Evolutionary conservation across 2,113 vertebrate species (phyloP).

Genomic region (Nothoprocta pentlandii): DNA sequence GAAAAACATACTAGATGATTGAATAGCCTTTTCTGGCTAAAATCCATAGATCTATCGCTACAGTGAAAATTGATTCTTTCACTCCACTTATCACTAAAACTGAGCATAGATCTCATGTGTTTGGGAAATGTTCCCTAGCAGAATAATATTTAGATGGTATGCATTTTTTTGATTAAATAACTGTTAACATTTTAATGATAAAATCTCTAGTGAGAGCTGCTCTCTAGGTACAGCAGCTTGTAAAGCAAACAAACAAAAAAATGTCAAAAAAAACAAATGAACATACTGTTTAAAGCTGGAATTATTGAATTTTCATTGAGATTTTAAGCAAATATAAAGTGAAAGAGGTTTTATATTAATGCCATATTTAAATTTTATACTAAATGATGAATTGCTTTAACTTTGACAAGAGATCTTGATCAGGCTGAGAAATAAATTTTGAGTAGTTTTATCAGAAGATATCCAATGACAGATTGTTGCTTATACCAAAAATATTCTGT

Average conservation of each 20-base stretch:
- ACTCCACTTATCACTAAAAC: conserved; percentile 37
- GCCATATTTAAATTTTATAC: neutral
- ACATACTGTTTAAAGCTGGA: neutral
- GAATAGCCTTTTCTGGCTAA: conserved; percentile 25
- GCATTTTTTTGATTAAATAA: conserved; percentile 18
- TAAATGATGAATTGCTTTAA: neutral
- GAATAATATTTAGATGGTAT: conserved; percentile 8
- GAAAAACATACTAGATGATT: neutral
- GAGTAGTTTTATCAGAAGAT: neutral
- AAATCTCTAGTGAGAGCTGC: neutral
- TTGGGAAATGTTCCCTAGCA: neutral
- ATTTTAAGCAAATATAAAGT: neutral
- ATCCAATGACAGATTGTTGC: neutral
- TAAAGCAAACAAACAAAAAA: no score
- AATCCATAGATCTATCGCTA: conserved; percentile 16
- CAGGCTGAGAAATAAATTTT: neutral
- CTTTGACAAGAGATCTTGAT: neutral
- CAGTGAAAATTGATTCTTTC: conserved; percentile 4
- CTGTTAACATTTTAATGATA: neutral
- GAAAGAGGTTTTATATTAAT: neutral
- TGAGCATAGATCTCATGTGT: neutral
- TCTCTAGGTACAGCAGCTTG: neutral
- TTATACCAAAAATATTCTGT: neutral
- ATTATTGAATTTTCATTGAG: neutral
- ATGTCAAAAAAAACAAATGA: neutral